Evolutionary conservation across 2,797 vertebrate genomes (phyloP), one percentile per base, ranked within the genome.

Genomic region (Anolis apletophallus): DNA sequence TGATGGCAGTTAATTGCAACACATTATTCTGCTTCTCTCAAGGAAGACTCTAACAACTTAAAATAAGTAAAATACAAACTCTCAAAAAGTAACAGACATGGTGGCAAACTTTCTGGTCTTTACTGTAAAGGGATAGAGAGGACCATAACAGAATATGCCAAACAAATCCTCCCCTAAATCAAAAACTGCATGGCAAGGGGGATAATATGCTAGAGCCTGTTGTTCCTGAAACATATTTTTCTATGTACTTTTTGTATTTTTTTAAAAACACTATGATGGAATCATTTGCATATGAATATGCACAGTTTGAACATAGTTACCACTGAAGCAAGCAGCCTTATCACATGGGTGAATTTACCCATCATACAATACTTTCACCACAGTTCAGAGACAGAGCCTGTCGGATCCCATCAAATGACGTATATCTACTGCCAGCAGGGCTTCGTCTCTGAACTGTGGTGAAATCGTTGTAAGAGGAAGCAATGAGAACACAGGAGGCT

Each of bases 191-290:
- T 40, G 23, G 8, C 12, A 36, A 4, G n/a, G 50, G 57, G 68
- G 46, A 71, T 23, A 54, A 23, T 5, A 46, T 34, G 34, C 13
- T 40, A 26, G 4, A 6, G 9, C 11, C 16, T 50, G 50, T 68
- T 23, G 9, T 21, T 2, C 16, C 16, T 71, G 64, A 32, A 21
- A 71, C 23, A 17, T 3, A 36, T 36, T 55, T 82, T 57, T 83
- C 26, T 19, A 46, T 26, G 6, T 46, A 8, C 21, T 40, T 40
- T 59, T 72, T 87, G 72, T 88, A 34, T 72, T n/a, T 50, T n/a
- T 77, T 71, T 80, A 32, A 32, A 71, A 72, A 84, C 40, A 55
- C 4, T 11, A 81, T 84, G 7, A 34, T n/a, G 86, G 86, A 92
- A 74, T 3, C 29, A 59, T 29, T 92, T 52, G 73, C 46, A 59